Conservation (phyloP, 2,797 vertebrate genomes). For the Paguma larvata region DNA sequence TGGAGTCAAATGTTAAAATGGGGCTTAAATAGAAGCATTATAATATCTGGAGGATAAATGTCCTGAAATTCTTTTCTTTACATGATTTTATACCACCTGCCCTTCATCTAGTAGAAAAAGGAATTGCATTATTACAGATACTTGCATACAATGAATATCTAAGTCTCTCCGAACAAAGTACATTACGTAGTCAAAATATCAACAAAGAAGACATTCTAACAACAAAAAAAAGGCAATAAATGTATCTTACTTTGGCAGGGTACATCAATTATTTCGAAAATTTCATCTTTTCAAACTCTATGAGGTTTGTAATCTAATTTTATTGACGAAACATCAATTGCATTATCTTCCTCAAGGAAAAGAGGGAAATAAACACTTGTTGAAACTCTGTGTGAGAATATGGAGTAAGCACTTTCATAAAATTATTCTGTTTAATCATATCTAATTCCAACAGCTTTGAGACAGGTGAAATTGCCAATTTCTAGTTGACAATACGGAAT, state of each 20-base stretch:
- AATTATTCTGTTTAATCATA: slow-evolving; percentile 51
- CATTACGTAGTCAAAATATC: not conserved
- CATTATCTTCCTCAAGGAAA: not conserved
- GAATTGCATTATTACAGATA: not conserved
- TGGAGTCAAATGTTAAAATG: slow-evolving; percentile 64
- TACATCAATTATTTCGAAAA: not conserved
- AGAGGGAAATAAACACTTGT: not conserved
- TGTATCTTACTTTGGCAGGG: not conserved
- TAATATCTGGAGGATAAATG: not conserved
- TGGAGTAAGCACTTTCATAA: not conserved
- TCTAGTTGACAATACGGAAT: not conserved
- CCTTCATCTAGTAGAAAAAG: not conserved
- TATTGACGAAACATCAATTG: slow-evolving; percentile 1
- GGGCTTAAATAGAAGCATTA: slow-evolving; percentile 11
- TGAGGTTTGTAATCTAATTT: not conserved
- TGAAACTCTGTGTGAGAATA: not conserved
- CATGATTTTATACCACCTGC: not conserved
- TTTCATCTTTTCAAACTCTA: not conserved
- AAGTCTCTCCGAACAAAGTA: not conserved
- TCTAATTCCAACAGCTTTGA: not conserved
- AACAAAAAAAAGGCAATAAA: not conserved
- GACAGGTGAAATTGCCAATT: not conserved
- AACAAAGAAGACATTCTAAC: slow-evolving; percentile 1
- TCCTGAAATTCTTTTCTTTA: slow-evolving; percentile 8
- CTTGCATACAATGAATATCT: not conserved